phyloP scores from a whole-genome alignment of 2,888 invertebrate species.

The Gnatocerus cornutus region DNA sequence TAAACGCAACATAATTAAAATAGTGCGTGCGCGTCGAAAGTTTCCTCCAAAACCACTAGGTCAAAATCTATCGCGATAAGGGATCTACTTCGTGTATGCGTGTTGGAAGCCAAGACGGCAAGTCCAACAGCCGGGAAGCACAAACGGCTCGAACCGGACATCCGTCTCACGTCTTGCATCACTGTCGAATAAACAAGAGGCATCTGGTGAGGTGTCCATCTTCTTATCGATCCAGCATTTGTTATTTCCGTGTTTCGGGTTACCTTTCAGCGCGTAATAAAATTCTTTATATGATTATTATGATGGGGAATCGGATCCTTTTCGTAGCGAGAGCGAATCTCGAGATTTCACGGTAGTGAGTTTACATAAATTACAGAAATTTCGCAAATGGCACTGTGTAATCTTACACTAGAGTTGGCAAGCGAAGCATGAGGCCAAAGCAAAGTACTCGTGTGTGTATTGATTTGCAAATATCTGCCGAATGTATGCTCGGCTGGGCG shows the following conservation, averaged over 20 bases:
- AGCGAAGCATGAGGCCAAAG: conserved; percentile 46
- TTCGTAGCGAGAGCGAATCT: conserved; percentile 39
- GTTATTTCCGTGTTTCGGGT: conserved; percentile 21
- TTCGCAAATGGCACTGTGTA: conserved; percentile 49
- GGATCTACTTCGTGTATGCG: conserved; percentile 53
- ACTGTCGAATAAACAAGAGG: conserved; percentile 53
- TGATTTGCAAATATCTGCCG: conserved; percentile 61
- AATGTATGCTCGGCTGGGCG: conserved; percentile 62
- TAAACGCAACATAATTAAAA: conserved; percentile 59
- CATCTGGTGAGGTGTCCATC: background rate
- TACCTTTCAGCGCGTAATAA: conserved; percentile 36
- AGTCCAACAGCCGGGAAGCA: conserved; percentile 63
- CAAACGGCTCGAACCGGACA: conserved; percentile 62
- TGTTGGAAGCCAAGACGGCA: conserved; percentile 47
- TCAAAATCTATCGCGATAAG: conserved; percentile 61
- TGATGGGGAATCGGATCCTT: conserved; percentile 49
- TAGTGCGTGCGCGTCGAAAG: conserved; percentile 60
- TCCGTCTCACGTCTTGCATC: conserved; percentile 55
- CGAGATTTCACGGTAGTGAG: conserved; percentile 50
- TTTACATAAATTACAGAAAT: conserved; percentile 51
- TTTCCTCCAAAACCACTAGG: conserved; percentile 60
- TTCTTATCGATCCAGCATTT: conserved; percentile 4
- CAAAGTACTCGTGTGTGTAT: conserved; percentile 55
- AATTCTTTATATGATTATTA: conserved; percentile 53
- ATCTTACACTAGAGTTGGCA: conserved; percentile 48